phyloP scores from a whole-genome alignment of 2,113 vertebrate species.

The Hiodon alosoides region DNA sequence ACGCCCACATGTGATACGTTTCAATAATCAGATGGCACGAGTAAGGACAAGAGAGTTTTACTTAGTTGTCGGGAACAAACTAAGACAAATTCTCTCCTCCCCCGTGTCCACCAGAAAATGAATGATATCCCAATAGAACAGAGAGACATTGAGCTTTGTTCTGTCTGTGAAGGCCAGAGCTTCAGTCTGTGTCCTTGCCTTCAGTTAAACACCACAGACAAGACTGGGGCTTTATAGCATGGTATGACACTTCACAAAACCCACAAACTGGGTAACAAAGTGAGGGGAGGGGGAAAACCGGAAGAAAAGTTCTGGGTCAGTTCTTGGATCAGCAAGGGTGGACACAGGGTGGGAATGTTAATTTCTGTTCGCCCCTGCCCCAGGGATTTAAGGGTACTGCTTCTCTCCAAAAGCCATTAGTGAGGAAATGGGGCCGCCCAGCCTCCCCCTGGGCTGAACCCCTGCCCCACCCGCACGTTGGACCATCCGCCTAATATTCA shows the following conservation, averaged over 20 bases:
- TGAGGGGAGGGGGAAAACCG: too few relatives aligned
- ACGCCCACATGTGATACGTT: slow-evolving; percentile 48
- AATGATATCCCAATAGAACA: not conserved
- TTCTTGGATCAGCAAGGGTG: not conserved
- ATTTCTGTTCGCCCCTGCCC: slow-evolving; percentile 28
- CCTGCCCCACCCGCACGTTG: not conserved
- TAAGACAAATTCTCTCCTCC: slow-evolving; percentile 18
- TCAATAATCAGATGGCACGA: slow-evolving; percentile 53
- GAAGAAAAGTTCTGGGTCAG: not conserved
- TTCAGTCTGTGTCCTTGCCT: too few relatives aligned
- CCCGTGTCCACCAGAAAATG: not conserved
- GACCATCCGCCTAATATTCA: not conserved
- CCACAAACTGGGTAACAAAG: too few relatives aligned
- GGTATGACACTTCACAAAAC: too few relatives aligned
- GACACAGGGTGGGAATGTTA: slow-evolving; percentile 25
- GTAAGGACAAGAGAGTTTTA: slow-evolving; percentile 52
- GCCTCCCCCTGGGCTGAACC: slow-evolving; percentile 22
- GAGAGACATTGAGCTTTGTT: not conserved
- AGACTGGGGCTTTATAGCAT: too few relatives aligned
- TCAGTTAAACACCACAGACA: too few relatives aligned
- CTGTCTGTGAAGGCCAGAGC: not conserved
- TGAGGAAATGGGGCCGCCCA: slow-evolving; percentile 60
- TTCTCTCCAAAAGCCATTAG: slow-evolving; percentile 58
- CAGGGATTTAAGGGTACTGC: slow-evolving; percentile 53
- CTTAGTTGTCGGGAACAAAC: slow-evolving; percentile 47